Conservation (phyloP, 2,888 invertebrate genomes). For the Aplocera efformata region DNA sequence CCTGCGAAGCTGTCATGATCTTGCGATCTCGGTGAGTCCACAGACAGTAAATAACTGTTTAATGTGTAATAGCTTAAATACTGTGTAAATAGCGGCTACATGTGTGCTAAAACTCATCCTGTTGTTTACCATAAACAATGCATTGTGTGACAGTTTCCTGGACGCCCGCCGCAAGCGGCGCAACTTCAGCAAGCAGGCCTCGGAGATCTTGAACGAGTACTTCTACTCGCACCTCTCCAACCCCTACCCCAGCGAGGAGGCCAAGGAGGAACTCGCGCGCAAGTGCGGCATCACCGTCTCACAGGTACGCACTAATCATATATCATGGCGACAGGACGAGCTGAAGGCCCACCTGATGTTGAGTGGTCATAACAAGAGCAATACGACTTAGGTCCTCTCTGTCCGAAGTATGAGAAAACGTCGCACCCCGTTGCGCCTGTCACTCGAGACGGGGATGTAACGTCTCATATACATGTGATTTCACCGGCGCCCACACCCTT, state of each 20-base stretch:
- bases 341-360: too few relatives aligned
- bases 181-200: slow-evolving; percentile 99
- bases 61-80: slow-evolving; percentile 1
- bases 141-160: slow-evolving; percentile 82
- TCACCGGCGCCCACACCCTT: too few relatives aligned
- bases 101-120: too few relatives aligned
- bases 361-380: too few relatives aligned
- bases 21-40: slow-evolving; percentile 87
- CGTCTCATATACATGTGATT: too few relatives aligned
- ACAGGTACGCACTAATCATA: slow-evolving; percentile 82
- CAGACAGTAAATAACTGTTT: background rate
- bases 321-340: too few relatives aligned
- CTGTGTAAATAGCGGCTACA: too few relatives aligned
- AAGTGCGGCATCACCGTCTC: slow-evolving; percentile 99
- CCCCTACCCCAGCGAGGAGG: slow-evolving; percentile 99
- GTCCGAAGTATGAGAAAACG: too few relatives aligned
- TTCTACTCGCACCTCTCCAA: slow-evolving; percentile 99
- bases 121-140: too few relatives aligned
- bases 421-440: too few relatives aligned
- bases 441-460: too few relatives aligned
- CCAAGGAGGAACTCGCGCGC: slow-evolving; percentile 99
- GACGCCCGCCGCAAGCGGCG: slow-evolving; percentile 94
- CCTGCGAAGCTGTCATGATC: slow-evolving; percentile 99
- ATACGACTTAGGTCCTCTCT: too few relatives aligned
- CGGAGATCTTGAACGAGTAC: slow-evolving; percentile 99